Percentiles rank a stretch among this genome's conserved stretches.
Conservation (phyloP, 2,797 vertebrate genomes). For the Gorsachius magnificus region DNA sequence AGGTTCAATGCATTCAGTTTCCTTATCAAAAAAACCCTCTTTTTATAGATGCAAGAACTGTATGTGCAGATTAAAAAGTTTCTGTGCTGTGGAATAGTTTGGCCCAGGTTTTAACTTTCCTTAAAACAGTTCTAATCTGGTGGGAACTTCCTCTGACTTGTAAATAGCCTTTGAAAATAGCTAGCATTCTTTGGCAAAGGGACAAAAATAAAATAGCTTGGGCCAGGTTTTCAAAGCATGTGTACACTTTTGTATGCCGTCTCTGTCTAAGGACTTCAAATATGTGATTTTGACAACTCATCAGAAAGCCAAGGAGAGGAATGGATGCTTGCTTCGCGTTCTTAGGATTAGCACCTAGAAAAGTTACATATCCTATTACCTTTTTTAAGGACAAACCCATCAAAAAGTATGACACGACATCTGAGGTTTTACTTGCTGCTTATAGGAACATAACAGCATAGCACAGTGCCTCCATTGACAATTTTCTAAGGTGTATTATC, state of each 20-base stretch:
- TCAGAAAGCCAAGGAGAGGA: not conserved
- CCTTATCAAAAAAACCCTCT: slow-evolving; percentile 33
- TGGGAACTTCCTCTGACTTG: slow-evolving; percentile 67
- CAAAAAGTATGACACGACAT: not conserved
- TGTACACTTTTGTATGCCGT: not conserved
- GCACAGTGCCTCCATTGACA: not conserved
- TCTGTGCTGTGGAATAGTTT: slow-evolving; percentile 1
- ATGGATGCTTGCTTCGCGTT: not conserved
- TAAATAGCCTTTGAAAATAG: slow-evolving; percentile 65
- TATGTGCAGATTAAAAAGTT: slow-evolving; percentile 14
- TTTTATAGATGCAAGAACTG: slow-evolving; percentile 16
- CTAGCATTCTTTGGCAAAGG: slow-evolving; percentile 33
- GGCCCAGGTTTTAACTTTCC: slow-evolving; percentile 37
- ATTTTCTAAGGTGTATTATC: not conserved
- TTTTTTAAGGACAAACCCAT: not conserved
- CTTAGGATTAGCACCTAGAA: not conserved
- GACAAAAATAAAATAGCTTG: slow-evolving; percentile 1
- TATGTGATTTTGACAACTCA: not conserved
- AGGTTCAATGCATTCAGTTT: slow-evolving; percentile 43
- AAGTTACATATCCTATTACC: not conserved
- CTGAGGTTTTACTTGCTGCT: not conserved
- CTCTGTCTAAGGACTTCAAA: not conserved
- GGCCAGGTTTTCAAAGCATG: not conserved
- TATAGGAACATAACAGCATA: not conserved
- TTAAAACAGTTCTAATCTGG: slow-evolving; percentile 38